phyloP scores from a whole-genome alignment of 1,140 invertebrate species.

The Drosophila truncata region DNA sequence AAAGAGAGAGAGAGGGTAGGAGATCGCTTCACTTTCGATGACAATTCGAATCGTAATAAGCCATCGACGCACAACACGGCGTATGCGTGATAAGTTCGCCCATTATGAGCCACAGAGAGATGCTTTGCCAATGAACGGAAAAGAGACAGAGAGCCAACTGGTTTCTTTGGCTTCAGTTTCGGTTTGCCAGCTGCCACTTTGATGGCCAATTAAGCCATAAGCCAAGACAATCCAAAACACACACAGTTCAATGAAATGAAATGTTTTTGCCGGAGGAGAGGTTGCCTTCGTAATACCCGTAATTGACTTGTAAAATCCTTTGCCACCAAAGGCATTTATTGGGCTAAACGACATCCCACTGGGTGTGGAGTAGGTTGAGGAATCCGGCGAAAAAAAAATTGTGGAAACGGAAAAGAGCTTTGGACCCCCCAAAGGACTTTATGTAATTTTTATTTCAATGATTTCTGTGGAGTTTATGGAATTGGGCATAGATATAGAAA shows the following conservation, averaged over 20 bases:
- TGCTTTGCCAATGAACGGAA: neutral
- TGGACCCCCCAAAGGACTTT: neutral
- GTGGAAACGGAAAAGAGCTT: neutral
- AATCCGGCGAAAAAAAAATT: slow-evolving; percentile 11
- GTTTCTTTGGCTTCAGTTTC: slow-evolving; percentile 52
- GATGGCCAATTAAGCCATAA: slow-evolving; percentile 76
- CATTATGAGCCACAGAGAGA: slow-evolving; percentile 41
- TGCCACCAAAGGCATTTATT: slow-evolving; percentile 42
- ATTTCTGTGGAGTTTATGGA: neutral
- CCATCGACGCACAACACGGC: slow-evolving; percentile 68
- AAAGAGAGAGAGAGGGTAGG: neutral
- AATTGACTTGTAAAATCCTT: slow-evolving; percentile 56
- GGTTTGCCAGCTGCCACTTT: slow-evolving; percentile 50
- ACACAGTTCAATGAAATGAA: slow-evolving; percentile 78
- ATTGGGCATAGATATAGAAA: neutral
- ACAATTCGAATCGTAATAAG: slow-evolving; percentile 72
- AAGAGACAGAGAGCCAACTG: slow-evolving; percentile 25
- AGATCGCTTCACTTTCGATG: slow-evolving; percentile 62
- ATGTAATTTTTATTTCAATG: neutral
- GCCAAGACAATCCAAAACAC: slow-evolving; percentile 44
- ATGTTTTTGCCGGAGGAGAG: slow-evolving; percentile 31
- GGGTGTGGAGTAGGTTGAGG: neutral
- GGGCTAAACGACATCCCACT: slow-evolving; percentile 34
- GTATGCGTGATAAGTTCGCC: slow-evolving; percentile 70
- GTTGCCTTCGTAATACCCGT: slow-evolving; percentile 36